Evolutionary conservation across 2,888 invertebrate genomes (phyloP).

Genomic region (Lycia hirtaria): DNA sequence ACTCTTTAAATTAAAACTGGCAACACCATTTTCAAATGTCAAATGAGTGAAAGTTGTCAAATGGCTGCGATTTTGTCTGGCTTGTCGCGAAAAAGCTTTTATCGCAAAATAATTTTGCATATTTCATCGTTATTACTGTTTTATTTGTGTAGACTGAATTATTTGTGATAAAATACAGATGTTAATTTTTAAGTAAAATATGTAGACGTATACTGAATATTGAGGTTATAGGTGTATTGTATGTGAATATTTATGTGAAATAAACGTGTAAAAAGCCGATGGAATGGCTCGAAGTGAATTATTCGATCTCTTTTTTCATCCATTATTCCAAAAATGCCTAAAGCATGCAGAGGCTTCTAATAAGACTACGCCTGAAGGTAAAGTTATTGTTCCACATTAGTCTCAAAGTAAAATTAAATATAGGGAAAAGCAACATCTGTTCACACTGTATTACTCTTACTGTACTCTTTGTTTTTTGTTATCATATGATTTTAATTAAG

Average conservation of each 20-base stretch:
- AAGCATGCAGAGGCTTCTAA: slow-evolving; percentile 77
- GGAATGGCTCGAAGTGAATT: slow-evolving; percentile 81
- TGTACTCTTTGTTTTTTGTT: not conserved
- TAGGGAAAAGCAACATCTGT: slow-evolving; percentile 6
- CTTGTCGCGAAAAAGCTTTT: slow-evolving; percentile 53
- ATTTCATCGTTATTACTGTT: slow-evolving; percentile 41
- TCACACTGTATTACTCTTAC: not conserved
- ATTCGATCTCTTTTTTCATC: slow-evolving; percentile 83
- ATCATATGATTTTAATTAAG: too few relatives aligned
- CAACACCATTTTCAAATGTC: slow-evolving; percentile 57
- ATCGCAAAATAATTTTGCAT: slow-evolving; percentile 46
- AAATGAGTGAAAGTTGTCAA: slow-evolving; percentile 73
- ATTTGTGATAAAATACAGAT: slow-evolving; percentile 17
- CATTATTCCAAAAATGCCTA: slow-evolving; percentile 83
- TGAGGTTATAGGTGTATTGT: slow-evolving; percentile 73
- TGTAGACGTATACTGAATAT: slow-evolving; percentile 58
- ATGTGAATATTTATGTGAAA: slow-evolving; percentile 65
- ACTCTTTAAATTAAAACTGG: slow-evolving; percentile 42
- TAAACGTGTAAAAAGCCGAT: slow-evolving; percentile 55
- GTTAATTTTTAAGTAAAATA: slow-evolving; percentile 34
- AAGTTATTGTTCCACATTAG: not conserved
- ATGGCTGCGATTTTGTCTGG: slow-evolving; percentile 57
- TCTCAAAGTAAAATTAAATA: not conserved
- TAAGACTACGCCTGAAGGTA: slow-evolving; percentile 76
- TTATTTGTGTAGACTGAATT: slow-evolving; percentile 43